phyloP scores from a whole-genome alignment of 2,113 vertebrate species.

The Clinocottus analis region DNA sequence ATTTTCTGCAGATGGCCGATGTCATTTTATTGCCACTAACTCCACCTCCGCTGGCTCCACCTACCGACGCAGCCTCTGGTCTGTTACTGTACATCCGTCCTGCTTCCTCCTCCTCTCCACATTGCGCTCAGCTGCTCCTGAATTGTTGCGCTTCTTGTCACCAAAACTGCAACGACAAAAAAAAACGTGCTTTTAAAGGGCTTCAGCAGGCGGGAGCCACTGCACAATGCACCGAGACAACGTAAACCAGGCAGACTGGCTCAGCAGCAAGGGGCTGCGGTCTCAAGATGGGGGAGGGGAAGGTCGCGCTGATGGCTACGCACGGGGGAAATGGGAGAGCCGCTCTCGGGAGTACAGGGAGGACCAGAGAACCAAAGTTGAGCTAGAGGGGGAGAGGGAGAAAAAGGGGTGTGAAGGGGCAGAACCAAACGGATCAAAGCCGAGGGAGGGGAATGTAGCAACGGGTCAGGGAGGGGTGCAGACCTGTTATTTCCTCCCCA shows the following conservation, averaged over 20 bases:
- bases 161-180: not conserved
- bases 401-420: not conserved
- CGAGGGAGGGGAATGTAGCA: conserved; percentile 21
- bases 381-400: not conserved
- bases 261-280: not conserved
- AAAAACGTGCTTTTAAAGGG: too few species aligned
- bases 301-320: not conserved
- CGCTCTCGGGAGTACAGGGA: not conserved
- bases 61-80: not conserved
- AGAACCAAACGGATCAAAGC: not conserved
- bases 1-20: not conserved
- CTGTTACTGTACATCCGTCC: not conserved
- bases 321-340: not conserved
- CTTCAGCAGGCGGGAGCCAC: not conserved
- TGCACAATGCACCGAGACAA: not conserved
- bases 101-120: not conserved
- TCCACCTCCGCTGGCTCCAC: conserved; percentile 15
- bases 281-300: not conserved
- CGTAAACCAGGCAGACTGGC: conserved; percentile 7
- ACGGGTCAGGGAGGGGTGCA: conserved; percentile 48
- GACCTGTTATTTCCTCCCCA: conserved; percentile 71
- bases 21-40: not conserved
- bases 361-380: not conserved
- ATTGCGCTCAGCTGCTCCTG: too few species aligned
- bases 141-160: not conserved